Percentiles rank a stretch among this genome's conserved stretches.
phyloP scores from a whole-genome alignment of 1,140 invertebrate genomes.

The Semibalanus balanoides region DNA sequence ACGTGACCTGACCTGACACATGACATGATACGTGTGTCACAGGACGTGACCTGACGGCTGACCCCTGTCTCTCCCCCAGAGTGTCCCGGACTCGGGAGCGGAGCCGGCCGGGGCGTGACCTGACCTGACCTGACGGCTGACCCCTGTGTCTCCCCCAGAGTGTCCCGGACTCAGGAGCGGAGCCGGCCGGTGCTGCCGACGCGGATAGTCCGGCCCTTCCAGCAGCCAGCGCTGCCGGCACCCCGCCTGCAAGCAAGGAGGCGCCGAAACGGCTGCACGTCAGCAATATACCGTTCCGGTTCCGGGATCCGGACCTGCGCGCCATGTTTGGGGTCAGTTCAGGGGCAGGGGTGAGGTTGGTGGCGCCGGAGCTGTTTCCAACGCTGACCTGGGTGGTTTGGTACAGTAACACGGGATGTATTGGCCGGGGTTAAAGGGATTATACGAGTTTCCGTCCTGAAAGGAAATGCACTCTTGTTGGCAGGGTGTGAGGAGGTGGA shows the following conservation, averaged over 20 bases:
- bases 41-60: no score
- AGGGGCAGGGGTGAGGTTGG: slow-evolving; percentile 14
- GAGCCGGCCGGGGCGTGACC: neutral
- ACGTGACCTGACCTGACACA: neutral
- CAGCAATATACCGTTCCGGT: slow-evolving; percentile 98
- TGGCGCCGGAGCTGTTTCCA: no score
- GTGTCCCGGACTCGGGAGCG: neutral
- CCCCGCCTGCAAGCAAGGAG: slow-evolving; percentile 45
- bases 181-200: neutral
- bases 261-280: slow-evolving; percentile 66
- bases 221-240: slow-evolving; percentile 22
- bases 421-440: no score
- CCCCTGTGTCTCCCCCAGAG: neutral
- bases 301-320: slow-evolving; percentile 91
- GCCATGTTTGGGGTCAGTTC: slow-evolving; percentile 92
- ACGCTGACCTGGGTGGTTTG: no score
- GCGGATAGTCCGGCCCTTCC: neutral
- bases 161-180: neutral
- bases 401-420: no score
- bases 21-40: no score
- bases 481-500: no score
- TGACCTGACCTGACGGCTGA: neutral
- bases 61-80: neutral
- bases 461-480: no score
- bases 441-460: no score